These are phyloP conservation scores for Passer montanus DNA, from an alignment of 2,113 vertebrate genomes.

Conservation along the genomic window DNA sequence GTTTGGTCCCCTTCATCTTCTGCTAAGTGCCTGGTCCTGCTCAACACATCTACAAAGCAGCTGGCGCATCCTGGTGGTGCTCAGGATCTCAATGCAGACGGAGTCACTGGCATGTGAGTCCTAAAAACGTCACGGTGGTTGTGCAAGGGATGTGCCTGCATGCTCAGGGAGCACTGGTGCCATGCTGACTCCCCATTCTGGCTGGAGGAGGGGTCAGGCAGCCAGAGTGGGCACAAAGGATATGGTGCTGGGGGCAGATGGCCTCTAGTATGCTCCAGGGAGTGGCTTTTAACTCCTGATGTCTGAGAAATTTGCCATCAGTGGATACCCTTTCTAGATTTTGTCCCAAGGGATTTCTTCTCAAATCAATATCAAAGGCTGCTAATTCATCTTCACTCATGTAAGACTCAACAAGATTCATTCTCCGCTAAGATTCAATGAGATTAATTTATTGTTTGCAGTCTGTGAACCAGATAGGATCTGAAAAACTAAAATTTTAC, in stretches of 20 bases:
- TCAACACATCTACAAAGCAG: fast-evolving
- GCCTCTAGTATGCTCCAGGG: not conserved
- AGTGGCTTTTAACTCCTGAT: not conserved
- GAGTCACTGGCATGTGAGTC: not conserved
- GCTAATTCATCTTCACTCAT: not conserved
- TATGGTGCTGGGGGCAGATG: fast-evolving
- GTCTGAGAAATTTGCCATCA: not conserved
- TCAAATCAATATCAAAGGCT: not conserved
- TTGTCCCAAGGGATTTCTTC: not conserved
- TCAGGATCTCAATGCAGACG: fast-evolving
- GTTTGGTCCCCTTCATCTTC: not conserved
- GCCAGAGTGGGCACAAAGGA: not conserved
- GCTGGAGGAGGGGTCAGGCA: fast-evolving
- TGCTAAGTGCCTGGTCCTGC: not conserved
- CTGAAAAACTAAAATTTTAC: not conserved
- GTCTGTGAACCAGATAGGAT: not conserved
- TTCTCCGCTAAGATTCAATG: not conserved
- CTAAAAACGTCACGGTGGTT: not conserved
- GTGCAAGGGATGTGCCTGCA: not conserved
- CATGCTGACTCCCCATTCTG: not conserved
- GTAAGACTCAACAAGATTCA: not conserved
- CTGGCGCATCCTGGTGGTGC: fast-evolving
- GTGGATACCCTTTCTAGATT: not conserved
- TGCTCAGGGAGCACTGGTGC: not conserved
- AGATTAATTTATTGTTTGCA: not conserved